Percentiles rank a stretch among this genome's conserved stretches.
phyloP scores from a whole-genome alignment of 2,113 vertebrate genomes.

The Heloderma charlesbogerti region DNA sequence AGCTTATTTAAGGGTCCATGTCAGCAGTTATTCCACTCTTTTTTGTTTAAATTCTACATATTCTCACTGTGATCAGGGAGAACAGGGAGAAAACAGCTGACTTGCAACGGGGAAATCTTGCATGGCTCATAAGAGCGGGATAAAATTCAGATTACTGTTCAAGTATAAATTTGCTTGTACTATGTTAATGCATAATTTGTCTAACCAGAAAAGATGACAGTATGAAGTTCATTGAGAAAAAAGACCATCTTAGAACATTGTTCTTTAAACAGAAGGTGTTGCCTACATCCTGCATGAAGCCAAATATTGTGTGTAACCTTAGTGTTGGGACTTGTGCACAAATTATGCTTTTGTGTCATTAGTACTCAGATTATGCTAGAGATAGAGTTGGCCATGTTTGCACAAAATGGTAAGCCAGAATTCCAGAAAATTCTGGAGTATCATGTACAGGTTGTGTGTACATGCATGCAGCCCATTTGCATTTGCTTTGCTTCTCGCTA shows the following conservation, averaged over 20 bases:
- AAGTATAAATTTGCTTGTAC: constrained; percentile 44
- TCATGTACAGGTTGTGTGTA: not conserved
- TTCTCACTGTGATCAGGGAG: constrained; percentile 42
- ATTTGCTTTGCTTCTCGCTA: not conserved
- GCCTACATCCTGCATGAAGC: not conserved
- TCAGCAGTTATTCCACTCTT: constrained; percentile 66
- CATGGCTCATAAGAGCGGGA: constrained; percentile 41
- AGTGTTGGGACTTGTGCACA: not conserved
- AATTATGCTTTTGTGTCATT: not conserved
- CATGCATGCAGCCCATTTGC: not conserved
- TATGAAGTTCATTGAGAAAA: constrained; percentile 47
- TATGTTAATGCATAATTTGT: constrained; percentile 53
- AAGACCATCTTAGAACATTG: constrained; percentile 39
- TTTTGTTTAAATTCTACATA: constrained; percentile 55
- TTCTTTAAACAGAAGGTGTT: constrained; percentile 24
- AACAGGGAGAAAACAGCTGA: constrained; percentile 52
- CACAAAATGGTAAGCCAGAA: not conserved
- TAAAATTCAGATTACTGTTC: constrained; percentile 50
- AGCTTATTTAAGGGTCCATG: constrained; percentile 71
- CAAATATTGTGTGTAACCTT: constrained; percentile 34
- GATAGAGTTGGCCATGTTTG: not conserved
- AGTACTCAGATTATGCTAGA: not conserved
- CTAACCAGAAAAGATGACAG: constrained; percentile 53
- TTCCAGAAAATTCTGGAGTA: not conserved
- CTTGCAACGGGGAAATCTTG: constrained; percentile 42